Evolutionary conservation across 1,140 invertebrate genomes (phyloP).

Genomic region (Drosophila nigromelanica): DNA sequence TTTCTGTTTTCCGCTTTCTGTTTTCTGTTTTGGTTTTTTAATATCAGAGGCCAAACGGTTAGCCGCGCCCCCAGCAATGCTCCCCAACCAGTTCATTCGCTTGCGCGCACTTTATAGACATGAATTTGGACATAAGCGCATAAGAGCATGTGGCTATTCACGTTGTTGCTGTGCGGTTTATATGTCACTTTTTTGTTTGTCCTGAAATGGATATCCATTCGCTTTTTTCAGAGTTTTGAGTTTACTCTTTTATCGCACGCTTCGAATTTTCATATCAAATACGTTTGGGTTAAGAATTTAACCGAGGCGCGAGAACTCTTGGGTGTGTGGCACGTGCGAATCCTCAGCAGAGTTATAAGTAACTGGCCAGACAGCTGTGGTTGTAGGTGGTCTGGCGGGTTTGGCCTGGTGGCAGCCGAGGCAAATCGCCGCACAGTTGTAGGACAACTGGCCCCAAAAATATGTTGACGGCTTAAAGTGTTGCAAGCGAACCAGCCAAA

Average conservation of each 20-base stretch:
- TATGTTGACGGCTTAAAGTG: slow-evolving; percentile 47
- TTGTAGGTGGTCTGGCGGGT: slow-evolving; percentile 1
- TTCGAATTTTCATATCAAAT: slow-evolving; percentile 35
- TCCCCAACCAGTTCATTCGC: slow-evolving; percentile 35
- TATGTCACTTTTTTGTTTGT: slow-evolving; percentile 26
- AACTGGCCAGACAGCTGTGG: neutral
- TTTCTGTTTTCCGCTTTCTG: no score
- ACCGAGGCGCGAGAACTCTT: slow-evolving; percentile 12
- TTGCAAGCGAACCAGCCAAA: slow-evolving; percentile 57
- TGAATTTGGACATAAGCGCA: slow-evolving; percentile 34
- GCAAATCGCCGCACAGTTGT: slow-evolving; percentile 35
- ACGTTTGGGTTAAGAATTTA: slow-evolving; percentile 20
- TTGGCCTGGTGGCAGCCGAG: slow-evolving; percentile 43
- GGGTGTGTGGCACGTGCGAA: slow-evolving; percentile 30
- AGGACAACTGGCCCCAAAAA: slow-evolving; percentile 33
- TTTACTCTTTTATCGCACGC: slow-evolving; percentile 13
- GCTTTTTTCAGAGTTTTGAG: slow-evolving; percentile 15
- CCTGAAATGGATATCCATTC: slow-evolving; percentile 25
- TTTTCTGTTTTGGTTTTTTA: slow-evolving; percentile 34
- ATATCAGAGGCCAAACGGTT: slow-evolving; percentile 47
- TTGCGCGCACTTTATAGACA: slow-evolving; percentile 68
- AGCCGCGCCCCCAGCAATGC: slow-evolving; percentile 36
- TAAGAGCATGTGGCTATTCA: slow-evolving; percentile 14
- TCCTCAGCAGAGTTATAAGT: slow-evolving; percentile 16
- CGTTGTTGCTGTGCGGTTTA: slow-evolving; percentile 28